Evolutionary conservation across 2,888 invertebrate genomes (phyloP), one percentile per base, ranked within the genome.

Genomic region (Eupithecia pulchellata): DNA sequence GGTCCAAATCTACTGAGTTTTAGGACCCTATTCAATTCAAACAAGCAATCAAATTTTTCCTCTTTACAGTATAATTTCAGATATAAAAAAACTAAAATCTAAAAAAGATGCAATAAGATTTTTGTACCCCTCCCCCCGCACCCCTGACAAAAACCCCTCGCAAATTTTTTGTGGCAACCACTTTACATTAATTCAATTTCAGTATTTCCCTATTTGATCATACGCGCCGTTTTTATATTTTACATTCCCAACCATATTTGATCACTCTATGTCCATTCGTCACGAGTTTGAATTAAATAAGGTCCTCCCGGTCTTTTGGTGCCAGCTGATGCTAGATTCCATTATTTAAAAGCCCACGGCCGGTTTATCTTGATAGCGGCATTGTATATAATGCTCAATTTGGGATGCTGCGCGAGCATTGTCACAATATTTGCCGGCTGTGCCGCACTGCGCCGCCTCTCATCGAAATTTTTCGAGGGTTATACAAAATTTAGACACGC

Each of bases 361-460:
- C n/a, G n/a, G n/a, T 17, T n/a, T 60, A 57, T 39, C 57, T 39
- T 20, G 55, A 72, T 73, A 42, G 52, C 65, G 39, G 69, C 67
- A 34, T n/a, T 30, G 20, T 39, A 20, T 58, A 42, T 69, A 75
- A 75, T 77, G 75, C 76, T 79, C 77, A 78, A 80, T 82, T 78
- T 70, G 66, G 55, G 58, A 66, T 64, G 60, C 68, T 63, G 58
- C 66, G 73, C 77, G 78, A 71, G 71, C 69, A 77, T 81, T 83
- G 84, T 84, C 82, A 83, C 84, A 83, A 82, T 84, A 84, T 85
- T 85, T 82, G 82, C 76, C 55, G 71, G 75, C 39, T 75, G 75
- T 84, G 78, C 82, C 84, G 85, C 85, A 85, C 74, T 85, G 85
- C 85, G 85, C 85, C 78, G 71, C 71, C 69, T 79, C 81, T 81